phyloP scores from a whole-genome alignment of 2,797 vertebrate genomes.

The Hemitrygon akajei region DNA sequence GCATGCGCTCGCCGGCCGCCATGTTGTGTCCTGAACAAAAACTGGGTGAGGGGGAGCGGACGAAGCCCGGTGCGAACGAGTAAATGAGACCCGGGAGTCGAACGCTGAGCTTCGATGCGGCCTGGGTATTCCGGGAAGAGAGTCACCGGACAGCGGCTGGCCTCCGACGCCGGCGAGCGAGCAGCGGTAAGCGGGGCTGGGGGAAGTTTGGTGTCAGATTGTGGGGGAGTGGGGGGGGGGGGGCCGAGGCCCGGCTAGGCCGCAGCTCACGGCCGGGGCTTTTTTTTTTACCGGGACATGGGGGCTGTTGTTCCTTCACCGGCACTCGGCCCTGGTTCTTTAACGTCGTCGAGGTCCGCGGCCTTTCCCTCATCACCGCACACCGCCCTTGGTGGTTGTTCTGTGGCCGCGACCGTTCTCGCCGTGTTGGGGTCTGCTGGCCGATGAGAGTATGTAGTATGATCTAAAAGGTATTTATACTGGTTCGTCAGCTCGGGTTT shows the following conservation, averaged over 20 bases:
- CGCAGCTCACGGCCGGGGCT: background rate
- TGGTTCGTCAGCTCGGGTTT: background rate
- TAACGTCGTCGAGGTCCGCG: no score
- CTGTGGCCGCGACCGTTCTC: no score
- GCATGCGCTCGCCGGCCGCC: background rate
- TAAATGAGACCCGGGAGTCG: background rate
- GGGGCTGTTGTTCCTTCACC: no score
- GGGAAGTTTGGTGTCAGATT: background rate
- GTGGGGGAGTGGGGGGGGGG: conserved; percentile 25
- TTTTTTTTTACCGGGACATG: no score
- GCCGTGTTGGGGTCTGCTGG: no score
- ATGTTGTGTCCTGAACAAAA: conserved; percentile 24
- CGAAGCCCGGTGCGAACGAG: background rate
- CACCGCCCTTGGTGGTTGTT: no score
- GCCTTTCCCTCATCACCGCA: no score
- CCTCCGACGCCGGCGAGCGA: background rate
- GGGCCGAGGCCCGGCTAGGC: conserved; percentile 21
- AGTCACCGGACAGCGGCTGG: background rate
- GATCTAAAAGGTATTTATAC: no score
- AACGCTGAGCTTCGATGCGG: background rate
- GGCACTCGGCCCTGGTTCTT: no score
- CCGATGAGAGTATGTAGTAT: no score
- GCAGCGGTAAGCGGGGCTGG: conserved; percentile 1
- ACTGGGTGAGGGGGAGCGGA: background rate
- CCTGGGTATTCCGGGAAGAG: background rate